Conservation (phyloP, 2,888 invertebrate genomes). For the Choreutis nemorana region DNA sequence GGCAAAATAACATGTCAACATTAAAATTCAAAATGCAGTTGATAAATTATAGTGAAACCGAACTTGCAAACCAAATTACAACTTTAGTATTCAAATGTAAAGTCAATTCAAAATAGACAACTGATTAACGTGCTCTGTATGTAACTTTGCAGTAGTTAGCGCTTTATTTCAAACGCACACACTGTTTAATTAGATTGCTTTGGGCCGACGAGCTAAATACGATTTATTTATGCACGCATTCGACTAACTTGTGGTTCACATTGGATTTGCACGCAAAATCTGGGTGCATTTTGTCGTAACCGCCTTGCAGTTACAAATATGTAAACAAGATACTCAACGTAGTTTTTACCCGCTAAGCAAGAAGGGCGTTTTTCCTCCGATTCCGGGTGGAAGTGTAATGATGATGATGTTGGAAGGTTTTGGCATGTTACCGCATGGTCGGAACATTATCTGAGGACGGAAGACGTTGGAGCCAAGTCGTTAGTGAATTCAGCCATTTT, state of each 20-base stretch:
- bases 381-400: too few relatives aligned
- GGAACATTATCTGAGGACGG: constrained; percentile 6
- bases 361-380: too few relatives aligned
- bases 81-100: too few relatives aligned
- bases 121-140: too few relatives aligned
- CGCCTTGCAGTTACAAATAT: background rate
- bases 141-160: constrained; percentile 14
- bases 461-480: constrained; percentile 13
- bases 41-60: too few relatives aligned
- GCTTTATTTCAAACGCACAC: constrained; percentile 23
- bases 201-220: constrained; percentile 12
- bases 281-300: constrained; percentile 12
- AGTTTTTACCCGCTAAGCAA: too few relatives aligned
- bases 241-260: constrained; percentile 11
- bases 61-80: too few relatives aligned
- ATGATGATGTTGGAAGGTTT: too few relatives aligned
- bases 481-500: constrained; percentile 15
- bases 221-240: constrained; percentile 15
- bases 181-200: constrained; percentile 22
- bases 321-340: too few relatives aligned
- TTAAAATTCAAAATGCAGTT: too few relatives aligned
- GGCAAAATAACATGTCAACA: too few relatives aligned
- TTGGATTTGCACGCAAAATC: constrained; percentile 12
- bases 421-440: constrained; percentile 7
- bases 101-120: too few relatives aligned